Evolutionary conservation across 2,113 vertebrate species (phyloP).

Genomic region (Mesocricetus auratus): DNA sequence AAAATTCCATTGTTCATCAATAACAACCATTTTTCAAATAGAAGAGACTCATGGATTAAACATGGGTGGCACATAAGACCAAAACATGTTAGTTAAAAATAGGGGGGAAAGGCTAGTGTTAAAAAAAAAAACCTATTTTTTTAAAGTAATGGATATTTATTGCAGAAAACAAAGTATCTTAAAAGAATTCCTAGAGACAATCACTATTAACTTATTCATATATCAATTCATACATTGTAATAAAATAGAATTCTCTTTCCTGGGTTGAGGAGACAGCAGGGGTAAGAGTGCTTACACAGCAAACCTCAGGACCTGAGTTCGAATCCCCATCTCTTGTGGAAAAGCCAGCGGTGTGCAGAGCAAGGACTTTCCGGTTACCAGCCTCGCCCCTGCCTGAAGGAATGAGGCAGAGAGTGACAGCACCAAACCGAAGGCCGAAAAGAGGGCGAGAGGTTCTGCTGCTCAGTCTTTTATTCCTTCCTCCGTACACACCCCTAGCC

Average conservation of each 20-base stretch:
- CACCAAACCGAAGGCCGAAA: too few species aligned
- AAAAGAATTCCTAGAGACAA: not conserved
- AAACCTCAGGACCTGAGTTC: not conserved
- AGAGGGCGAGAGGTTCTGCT: too few species aligned
- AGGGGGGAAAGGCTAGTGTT: not conserved
- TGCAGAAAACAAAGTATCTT: not conserved
- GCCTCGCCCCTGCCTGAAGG: not conserved
- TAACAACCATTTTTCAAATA: conserved; percentile 42
- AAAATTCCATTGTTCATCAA: conserved; percentile 34
- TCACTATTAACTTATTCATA: not conserved
- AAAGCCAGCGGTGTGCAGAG: not conserved
- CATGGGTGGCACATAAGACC: not conserved
- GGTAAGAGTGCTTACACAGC: not conserved
- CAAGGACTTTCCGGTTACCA: not conserved
- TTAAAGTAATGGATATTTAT: not conserved
- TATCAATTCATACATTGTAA: not conserved
- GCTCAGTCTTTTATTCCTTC: too few species aligned
- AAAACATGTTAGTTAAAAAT: not conserved
- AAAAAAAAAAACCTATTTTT: conserved; percentile 21
- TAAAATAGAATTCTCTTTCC: not conserved
- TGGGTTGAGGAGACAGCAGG: not conserved
- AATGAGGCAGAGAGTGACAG: not conserved
- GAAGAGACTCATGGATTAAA: not conserved
- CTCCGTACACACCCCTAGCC: too few species aligned
- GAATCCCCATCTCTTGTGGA: too few species aligned